A percentile compares a stretch with the other conserved stretches of the same genome.
Evolutionary conservation across 2,797 vertebrate species (phyloP).

Genomic region (Strix occidentalis): DNA sequence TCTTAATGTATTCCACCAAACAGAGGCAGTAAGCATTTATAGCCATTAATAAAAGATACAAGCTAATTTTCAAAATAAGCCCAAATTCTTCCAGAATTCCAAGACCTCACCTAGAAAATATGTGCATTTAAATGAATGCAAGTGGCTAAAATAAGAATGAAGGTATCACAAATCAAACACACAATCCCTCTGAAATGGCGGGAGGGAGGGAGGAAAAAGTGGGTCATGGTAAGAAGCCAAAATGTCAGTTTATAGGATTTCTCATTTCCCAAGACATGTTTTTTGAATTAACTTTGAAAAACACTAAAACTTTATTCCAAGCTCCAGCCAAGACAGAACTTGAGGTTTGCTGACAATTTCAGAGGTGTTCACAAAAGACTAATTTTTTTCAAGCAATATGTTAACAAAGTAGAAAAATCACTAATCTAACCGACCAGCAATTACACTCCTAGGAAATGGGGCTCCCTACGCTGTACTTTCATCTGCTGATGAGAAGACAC

Average conservation of each 20-base stretch:
- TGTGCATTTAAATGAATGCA: fast-evolving
- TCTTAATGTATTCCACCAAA: not conserved
- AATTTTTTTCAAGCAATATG: not conserved
- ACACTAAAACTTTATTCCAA: not conserved
- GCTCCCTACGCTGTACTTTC: not conserved
- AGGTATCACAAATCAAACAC: not conserved
- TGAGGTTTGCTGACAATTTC: not conserved
- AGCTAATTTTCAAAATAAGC: not conserved
- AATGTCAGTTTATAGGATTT: not conserved
- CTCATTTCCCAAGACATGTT: not conserved
- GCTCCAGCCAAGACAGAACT: not conserved
- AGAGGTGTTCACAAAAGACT: not conserved
- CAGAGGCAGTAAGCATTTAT: not conserved
- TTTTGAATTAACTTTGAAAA: not conserved
- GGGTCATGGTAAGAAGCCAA: not conserved
- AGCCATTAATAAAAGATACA: not conserved
- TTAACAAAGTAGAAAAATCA: not conserved
- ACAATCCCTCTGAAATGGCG: not conserved
- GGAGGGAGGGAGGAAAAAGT: not conserved
- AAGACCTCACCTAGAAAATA: not conserved
- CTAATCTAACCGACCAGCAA: not conserved
- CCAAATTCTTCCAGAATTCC: not conserved
- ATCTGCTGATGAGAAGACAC: not conserved
- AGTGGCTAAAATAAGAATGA: not conserved
- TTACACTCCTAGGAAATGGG: not conserved